Evolutionary conservation across 2,113 vertebrate genomes (phyloP), one percentile per base, ranked within the genome.

Genomic region (Pheucticus melanocephalus): DNA sequence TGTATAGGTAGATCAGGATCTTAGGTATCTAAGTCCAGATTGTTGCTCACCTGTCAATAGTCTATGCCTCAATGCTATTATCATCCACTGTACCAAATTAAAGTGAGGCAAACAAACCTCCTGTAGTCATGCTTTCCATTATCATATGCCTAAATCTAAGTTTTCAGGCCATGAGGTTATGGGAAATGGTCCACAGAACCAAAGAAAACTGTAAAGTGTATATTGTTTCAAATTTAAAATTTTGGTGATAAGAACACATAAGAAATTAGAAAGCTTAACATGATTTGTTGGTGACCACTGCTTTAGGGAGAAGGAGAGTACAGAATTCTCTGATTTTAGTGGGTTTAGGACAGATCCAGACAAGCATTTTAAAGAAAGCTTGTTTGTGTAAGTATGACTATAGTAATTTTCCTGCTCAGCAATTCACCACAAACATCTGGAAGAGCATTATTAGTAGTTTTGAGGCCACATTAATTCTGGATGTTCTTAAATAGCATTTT

Each of bases 401-500:
- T 92, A 85, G 96, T 95, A 77, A 94, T 85, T 88, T 85, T 73
- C 44, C 42, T 91, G 42, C 82, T 95, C 65, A 86, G 56, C 42
- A 90, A 53, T 92, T 92, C 75, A 48, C 83, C 94, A 86, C 63
- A 88, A 93, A 70, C 39, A 94, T 86, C 51, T 94, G 90, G 56
- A 91, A 86, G 64, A 85, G 54, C 50, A 79, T 86, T 95, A 90
- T 69, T 94, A 73, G 59, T 73, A 92, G 73, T 82, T 95, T 72
- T 69, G 85, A 94, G 91, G 75, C 45, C 50, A 65, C 53, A 59
- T 93, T 82, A 77, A 82, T 85, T 94, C 85, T 93, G 59, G 11
- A 65, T 77, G 60, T 87, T 86, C 81, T 93, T 93, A 71, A 80
- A 92, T 75, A 92, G 53, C 75, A 85, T 86, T 93, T 96, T 91